Percentiles rank a stretch among this genome's conserved stretches.
Conservation (phyloP, 1,140 invertebrate species). For the Sinella curviseta region DNA sequence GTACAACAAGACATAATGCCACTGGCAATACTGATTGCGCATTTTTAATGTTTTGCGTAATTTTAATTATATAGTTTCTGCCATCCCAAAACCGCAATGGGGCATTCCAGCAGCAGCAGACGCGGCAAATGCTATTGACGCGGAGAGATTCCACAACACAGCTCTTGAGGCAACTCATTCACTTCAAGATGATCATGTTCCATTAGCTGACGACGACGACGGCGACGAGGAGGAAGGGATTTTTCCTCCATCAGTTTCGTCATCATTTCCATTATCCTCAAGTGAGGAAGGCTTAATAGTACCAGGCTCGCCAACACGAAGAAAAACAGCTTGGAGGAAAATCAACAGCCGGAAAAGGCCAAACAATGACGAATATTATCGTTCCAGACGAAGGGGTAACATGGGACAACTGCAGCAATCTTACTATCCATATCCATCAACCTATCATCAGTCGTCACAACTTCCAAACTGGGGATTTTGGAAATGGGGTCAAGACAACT, state of each 20-base stretch:
- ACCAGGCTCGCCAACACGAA: too few species aligned
- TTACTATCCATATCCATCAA: background rate
- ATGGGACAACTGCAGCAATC: background rate
- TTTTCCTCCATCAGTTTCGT: too few species aligned
- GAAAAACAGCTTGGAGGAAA: too few species aligned
- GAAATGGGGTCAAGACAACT: background rate
- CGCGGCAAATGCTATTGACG: background rate
- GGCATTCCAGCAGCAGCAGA: background rate
- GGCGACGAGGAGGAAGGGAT: too few species aligned
- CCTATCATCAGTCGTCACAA: background rate
- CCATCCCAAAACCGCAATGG: background rate
- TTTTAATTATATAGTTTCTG: background rate
- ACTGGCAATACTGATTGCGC: too few species aligned
- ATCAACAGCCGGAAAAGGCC: too few species aligned
- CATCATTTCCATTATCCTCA: too few species aligned
- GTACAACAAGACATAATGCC: too few species aligned
- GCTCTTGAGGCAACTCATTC: background rate
- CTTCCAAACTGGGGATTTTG: background rate
- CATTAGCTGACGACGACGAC: too few species aligned
- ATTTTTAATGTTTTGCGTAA: background rate
- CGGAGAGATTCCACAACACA: background rate
- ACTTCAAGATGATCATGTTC: background rate
- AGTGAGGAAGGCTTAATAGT: too few species aligned
- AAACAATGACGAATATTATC: too few species aligned
- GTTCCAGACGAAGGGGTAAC: background rate